These are phyloP conservation scores for Platypus cylindrus DNA, from an alignment of 2,888 invertebrate species.

Conservation along the genomic window DNA sequence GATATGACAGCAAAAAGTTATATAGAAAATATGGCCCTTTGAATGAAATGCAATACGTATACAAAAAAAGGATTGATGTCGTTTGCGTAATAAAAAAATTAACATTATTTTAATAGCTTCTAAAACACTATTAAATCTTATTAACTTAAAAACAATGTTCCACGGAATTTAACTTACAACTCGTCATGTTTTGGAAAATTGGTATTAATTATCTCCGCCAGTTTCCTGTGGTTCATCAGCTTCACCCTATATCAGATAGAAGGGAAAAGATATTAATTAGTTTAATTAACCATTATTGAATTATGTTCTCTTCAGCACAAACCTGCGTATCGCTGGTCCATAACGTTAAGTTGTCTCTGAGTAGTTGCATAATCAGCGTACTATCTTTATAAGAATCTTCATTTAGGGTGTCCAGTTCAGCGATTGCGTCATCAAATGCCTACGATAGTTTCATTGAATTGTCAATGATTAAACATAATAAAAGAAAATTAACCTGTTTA, in stretches of 20 bases:
- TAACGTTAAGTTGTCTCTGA: constrained; percentile 89
- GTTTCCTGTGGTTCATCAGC: constrained; percentile 92
- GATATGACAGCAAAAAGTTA: too few relatives aligned
- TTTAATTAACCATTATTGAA: neutral
- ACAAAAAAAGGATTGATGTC: too few relatives aligned
- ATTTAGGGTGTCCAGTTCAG: constrained; percentile 97
- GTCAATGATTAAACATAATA: constrained; percentile 25
- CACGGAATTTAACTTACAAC: too few relatives aligned
- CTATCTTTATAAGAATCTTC: constrained; percentile 99
- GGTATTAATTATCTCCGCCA: too few relatives aligned
- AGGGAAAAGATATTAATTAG: neutral
- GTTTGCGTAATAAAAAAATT: too few relatives aligned
- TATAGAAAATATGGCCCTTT: too few relatives aligned
- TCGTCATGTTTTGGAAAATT: too few relatives aligned
- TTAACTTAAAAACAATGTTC: too few relatives aligned
- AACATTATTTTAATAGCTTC: too few relatives aligned
- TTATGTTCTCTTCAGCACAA: too few relatives aligned
- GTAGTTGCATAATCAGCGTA: constrained; percentile 99
- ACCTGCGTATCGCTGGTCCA: constrained; percentile 89
- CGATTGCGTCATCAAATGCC: constrained; percentile 99
- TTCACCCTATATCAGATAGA: constrained; percentile 49
- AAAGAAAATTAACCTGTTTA: constrained; percentile 89
- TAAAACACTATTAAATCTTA: too few relatives aligned
- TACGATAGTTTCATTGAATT: constrained; percentile 90
- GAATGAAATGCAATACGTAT: too few relatives aligned